Evolutionary conservation across 2,888 invertebrate genomes (phyloP), one percentile per base, ranked within the genome.

Genomic region (Taphrorychus bicolor): DNA sequence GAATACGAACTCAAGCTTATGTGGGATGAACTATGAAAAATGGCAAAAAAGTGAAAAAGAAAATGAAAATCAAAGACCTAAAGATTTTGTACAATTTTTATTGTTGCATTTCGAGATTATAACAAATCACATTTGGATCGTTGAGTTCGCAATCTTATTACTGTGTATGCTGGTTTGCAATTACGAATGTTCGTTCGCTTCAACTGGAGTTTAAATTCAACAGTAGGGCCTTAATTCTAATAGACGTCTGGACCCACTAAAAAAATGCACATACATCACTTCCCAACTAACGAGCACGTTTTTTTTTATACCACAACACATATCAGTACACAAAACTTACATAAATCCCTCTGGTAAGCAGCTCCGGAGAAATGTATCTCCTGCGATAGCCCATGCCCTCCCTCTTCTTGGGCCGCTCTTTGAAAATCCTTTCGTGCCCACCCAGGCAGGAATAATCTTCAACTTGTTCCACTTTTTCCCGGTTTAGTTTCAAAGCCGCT

Each of bases 401-500:
- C 57, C 75, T 72, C 53, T 71, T 73, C 53, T 69, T 74, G 11
- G 77, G 74, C 22, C 69, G 73, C 32, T 71, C 73, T 7, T 76
- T 78, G 42, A 80, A 71, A 17, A 75, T 70, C 58, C 81, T 71
- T 57, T 80, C 76, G 69, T 82, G 80, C 3, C 78, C 82, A 2
- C 82, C 82, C 17, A 81, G 69, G 63, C 81, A 80, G 14, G 78
- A 74, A 72, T 79, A 82, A 71, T 82, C 80, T 59, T 79, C 79
- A 32, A 78, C 76, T 59, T 75, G 75, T 48, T 76, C 75, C n/a
- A 75, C 73, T 17, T 77, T 85, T 0, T 88, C 87, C 73, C 88
- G 86, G 71, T 88, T 88, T 21, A 92, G 81, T 72, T 89, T 88
- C 60, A 92, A 81, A 0, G 91, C 91, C n/a, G 88, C 88, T 78